Conservation (phyloP, 1,140 invertebrate genomes). For the Drosophila pseudoobscura region DNA sequence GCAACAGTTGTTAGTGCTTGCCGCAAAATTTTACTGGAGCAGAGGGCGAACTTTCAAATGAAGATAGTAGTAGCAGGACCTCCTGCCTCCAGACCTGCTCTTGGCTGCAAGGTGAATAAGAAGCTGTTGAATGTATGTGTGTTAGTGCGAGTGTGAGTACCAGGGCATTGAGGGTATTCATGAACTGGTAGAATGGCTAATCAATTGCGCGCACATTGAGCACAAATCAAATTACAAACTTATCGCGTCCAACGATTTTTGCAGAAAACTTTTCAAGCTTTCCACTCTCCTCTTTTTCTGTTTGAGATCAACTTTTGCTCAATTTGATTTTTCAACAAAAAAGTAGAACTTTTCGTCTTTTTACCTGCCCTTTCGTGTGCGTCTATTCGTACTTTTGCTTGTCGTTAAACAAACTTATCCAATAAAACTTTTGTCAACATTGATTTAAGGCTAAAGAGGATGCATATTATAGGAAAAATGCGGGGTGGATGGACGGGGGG, state of each 20-base stretch:
- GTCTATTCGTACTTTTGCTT: slow-evolving; percentile 47
- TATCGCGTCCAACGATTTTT: slow-evolving; percentile 63
- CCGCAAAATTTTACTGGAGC: slow-evolving; percentile 48
- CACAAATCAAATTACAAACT: slow-evolving; percentile 82
- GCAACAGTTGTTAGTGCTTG: slow-evolving; percentile 67
- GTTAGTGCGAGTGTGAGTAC: slow-evolving; percentile 24
- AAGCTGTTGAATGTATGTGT: slow-evolving; percentile 33
- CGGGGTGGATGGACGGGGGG: neutral
- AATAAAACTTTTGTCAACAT: slow-evolving; percentile 83
- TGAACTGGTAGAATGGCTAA: slow-evolving; percentile 75
- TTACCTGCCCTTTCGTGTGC: slow-evolving; percentile 62
- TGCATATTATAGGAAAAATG: slow-evolving; percentile 65
- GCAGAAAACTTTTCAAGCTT: slow-evolving; percentile 21
- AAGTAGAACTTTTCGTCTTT: slow-evolving; percentile 58
- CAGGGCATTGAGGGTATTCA: slow-evolving; percentile 36
- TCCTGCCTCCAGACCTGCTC: neutral
- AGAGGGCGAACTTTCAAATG: slow-evolving; percentile 38
- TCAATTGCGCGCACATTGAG: slow-evolving; percentile 74
- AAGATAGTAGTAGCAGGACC: slow-evolving; percentile 26
- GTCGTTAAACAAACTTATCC: slow-evolving; percentile 83
- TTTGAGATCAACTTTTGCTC: slow-evolving; percentile 74
- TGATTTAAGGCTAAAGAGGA: slow-evolving; percentile 80
- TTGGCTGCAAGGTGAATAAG: slow-evolving; percentile 28
- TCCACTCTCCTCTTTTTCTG: slow-evolving; percentile 28
- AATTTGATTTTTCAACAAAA: slow-evolving; percentile 78